Percentiles rank a stretch among this genome's conserved stretches.
Evolutionary conservation across 2,113 vertebrate species (phyloP).

Genomic region (Pipa parva): DNA sequence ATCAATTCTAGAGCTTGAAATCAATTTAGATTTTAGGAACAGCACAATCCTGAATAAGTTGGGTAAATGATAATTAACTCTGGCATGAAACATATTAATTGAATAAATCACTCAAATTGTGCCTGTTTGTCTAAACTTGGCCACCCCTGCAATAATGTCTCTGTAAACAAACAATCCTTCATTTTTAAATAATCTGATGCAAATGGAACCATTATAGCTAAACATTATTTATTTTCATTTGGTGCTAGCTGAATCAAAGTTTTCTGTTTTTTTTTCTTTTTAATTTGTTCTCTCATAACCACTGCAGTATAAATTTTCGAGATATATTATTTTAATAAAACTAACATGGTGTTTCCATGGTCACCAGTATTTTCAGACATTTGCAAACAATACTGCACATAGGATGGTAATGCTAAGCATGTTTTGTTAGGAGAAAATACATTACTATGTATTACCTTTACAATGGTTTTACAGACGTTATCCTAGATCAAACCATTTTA

Average conservation of each 20-base stretch:
- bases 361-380: background rate
- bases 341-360: background rate
- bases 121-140: background rate
- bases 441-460: background rate
- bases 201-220: too few relatives aligned
- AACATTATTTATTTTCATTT: too few relatives aligned
- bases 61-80: background rate
- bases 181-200: background rate
- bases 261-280: too few relatives aligned
- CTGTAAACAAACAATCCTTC: too few relatives aligned
- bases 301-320: background rate
- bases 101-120: background rate
- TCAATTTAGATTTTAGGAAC: background rate
- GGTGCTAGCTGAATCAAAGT: too few relatives aligned
- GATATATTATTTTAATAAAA: conserved; percentile 1
- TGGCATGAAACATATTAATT: background rate
- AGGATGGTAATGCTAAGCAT: background rate
- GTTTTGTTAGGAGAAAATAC: background rate
- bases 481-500: background rate
- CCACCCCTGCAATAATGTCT: background rate
- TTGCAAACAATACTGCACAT: background rate
- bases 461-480: background rate
- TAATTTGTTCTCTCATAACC: background rate
- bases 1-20: background rate
- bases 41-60: background rate